Evolutionary conservation across 2,113 vertebrate species (phyloP).

Genomic region (Dermatemys mawii): DNA sequence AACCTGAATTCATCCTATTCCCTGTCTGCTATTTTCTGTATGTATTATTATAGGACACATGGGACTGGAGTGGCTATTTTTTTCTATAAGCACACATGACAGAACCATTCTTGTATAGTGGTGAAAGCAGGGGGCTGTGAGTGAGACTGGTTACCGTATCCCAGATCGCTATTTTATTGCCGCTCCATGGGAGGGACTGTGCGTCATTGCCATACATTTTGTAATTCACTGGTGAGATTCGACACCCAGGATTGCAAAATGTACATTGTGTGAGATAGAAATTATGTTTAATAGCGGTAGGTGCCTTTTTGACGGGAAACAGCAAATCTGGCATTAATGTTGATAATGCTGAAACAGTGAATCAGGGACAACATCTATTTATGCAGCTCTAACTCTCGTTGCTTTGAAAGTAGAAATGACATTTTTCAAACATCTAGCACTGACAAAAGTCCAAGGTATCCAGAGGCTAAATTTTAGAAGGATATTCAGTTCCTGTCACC

Average conservation of each 20-base stretch:
- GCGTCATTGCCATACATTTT: not conserved
- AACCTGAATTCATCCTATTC: not conserved
- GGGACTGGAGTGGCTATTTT: not conserved
- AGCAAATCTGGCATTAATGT: not conserved
- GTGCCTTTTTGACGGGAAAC: not conserved
- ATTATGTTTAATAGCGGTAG: not conserved
- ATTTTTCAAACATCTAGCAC: not conserved
- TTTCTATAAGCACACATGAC: not conserved
- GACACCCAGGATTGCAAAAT: not conserved
- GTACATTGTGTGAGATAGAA: not conserved
- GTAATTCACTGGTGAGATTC: not conserved
- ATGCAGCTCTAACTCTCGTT: not conserved
- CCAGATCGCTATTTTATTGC: accelerated
- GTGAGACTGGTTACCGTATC: not conserved
- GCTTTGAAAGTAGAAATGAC: not conserved
- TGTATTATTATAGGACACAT: not conserved
- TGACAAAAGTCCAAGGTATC: not conserved
- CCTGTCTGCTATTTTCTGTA: not conserved
- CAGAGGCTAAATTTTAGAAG: not conserved
- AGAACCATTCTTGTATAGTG: not conserved
- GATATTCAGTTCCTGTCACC: accelerated
- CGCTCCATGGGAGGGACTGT: not conserved
- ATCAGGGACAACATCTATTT: not conserved
- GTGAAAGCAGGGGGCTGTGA: not conserved
- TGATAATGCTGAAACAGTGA: not conserved